Evolutionary conservation across 2,113 vertebrate genomes (phyloP).

Genomic region (Semnopithecus entellus): DNA sequence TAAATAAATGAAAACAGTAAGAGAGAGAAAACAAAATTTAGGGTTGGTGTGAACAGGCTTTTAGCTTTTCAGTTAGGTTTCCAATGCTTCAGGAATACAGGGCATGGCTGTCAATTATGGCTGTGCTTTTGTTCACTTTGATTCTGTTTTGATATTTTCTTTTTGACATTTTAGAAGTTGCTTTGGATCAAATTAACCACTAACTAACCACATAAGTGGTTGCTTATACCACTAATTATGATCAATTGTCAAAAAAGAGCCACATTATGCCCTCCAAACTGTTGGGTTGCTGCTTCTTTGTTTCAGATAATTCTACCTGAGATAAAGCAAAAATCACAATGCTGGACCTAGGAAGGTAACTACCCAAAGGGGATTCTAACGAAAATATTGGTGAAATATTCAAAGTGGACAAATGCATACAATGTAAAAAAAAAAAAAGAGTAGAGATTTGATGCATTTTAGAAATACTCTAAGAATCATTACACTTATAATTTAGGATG

Average conservation of each 20-base stretch:
- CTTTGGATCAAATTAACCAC: background rate
- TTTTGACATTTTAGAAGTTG: slow-evolving; percentile 30
- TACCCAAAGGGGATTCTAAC: background rate
- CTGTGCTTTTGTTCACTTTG: background rate
- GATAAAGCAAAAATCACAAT: background rate
- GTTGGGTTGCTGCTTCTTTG: background rate
- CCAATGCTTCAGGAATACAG: background rate
- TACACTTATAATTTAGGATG: background rate
- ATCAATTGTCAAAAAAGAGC: background rate
- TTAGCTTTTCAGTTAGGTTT: background rate
- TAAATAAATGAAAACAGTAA: background rate
- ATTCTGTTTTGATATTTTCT: background rate
- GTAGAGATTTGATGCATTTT: background rate
- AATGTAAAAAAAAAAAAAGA: background rate
- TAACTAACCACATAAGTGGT: background rate
- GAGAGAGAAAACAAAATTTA: background rate
- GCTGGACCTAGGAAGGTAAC: background rate
- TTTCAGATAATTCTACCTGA: background rate
- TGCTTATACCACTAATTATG: background rate
- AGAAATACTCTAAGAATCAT: slow-evolving; percentile 43
- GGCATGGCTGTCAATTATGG: background rate
- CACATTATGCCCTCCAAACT: background rate
- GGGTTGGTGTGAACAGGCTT: background rate
- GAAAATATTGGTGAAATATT: slow-evolving; percentile 4
- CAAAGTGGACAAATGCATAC: slow-evolving; percentile 19